Evolutionary conservation across 2,113 vertebrate species (phyloP).

Genomic region (Eonycteris spelaea): DNA sequence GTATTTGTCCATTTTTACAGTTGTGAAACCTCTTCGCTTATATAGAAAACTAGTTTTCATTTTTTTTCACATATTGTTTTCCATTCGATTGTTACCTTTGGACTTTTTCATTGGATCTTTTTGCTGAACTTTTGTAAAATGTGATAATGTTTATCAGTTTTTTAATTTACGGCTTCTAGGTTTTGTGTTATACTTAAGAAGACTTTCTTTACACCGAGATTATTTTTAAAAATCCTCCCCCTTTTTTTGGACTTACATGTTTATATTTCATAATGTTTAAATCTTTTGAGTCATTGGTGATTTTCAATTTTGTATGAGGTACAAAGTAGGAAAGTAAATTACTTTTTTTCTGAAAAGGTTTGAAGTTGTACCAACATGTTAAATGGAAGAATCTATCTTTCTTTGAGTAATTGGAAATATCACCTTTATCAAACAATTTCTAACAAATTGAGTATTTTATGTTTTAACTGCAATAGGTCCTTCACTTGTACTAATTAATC

Average conservation of each 20-base stretch:
- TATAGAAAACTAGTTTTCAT: neutral
- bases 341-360: neutral
- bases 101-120: neutral
- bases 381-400: neutral
- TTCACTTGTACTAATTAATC: neutral
- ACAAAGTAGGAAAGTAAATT: neutral
- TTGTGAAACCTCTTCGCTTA: neutral
- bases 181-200: slow-evolving; percentile 2
- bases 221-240: neutral
- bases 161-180: neutral
- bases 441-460: neutral
- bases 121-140: neutral
- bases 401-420: neutral
- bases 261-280: neutral
- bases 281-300: neutral
- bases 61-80: neutral
- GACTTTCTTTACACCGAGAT: neutral
- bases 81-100: neutral
- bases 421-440: neutral
- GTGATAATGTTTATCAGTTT: neutral
- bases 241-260: neutral
- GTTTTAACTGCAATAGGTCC: neutral
- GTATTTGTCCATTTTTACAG: neutral
- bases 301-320: neutral
- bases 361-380: neutral